Conservation (phyloP, 2,113 vertebrate genomes). For the Heliornis fulica region DNA sequence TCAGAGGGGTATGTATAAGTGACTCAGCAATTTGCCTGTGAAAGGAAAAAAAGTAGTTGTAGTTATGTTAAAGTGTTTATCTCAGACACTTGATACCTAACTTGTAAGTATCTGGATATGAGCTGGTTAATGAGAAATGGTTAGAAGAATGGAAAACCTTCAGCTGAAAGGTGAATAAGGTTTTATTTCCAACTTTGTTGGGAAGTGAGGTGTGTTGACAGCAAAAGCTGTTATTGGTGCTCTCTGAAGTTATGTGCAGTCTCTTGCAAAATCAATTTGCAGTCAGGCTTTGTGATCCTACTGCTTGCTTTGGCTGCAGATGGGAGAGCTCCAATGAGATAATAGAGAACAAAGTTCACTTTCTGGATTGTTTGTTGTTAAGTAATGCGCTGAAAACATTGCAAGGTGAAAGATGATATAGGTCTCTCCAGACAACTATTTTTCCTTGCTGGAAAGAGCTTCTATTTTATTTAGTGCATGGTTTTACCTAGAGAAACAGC, state of each 20-base stretch:
- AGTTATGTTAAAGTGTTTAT: not conserved
- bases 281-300: not conserved
- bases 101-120: not conserved
- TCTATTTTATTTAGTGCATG: not conserved
- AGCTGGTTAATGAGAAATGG: conserved; percentile 23
- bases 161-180: not conserved
- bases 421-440: not conserved
- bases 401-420: not conserved
- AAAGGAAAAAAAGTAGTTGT: not conserved
- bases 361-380: not conserved
- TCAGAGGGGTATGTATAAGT: not conserved
- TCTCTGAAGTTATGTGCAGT: not conserved
- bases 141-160: not conserved
- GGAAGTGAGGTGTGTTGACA: not conserved
- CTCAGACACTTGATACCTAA: not conserved
- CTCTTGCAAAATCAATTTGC: conserved; percentile 13
- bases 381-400: not conserved
- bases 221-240: not conserved
- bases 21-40: conserved; percentile 2
- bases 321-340: not conserved
- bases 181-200: not conserved
- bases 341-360: not conserved
- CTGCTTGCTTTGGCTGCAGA: not conserved
- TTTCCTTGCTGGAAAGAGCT: not conserved
- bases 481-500: not conserved